Conservation (phyloP, 2,888 invertebrate genomes). For the Micoletzkya japonica region DNA sequence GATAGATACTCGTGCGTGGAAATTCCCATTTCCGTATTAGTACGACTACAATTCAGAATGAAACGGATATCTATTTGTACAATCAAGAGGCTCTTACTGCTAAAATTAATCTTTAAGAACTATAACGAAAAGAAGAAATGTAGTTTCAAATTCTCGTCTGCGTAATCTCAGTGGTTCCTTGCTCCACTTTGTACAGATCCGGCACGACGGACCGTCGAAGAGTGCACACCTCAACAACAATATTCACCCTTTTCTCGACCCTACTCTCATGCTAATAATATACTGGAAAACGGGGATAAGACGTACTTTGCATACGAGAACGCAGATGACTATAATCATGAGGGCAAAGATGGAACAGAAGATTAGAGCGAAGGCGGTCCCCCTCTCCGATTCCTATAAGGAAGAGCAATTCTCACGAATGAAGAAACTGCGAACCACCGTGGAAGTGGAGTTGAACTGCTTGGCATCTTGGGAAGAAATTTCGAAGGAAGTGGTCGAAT, state of each 20-base stretch:
- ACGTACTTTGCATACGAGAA: not conserved
- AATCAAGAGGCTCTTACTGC: too few relatives aligned
- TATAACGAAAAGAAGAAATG: too few relatives aligned
- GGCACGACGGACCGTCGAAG: not conserved
- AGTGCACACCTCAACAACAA: not conserved
- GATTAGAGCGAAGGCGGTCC: not conserved
- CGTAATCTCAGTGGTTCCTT: not conserved
- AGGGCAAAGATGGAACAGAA: conserved; percentile 3
- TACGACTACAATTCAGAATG: too few relatives aligned
- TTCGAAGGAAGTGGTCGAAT: too few relatives aligned
- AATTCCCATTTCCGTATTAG: too few relatives aligned
- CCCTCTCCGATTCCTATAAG: not conserved
- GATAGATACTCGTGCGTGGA: too few relatives aligned
- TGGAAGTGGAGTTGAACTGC: too few relatives aligned
- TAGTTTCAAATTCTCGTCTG: too few relatives aligned
- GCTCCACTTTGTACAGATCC: not conserved
- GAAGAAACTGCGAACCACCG: not conserved
- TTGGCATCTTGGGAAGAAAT: too few relatives aligned
- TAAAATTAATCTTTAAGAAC: too few relatives aligned
- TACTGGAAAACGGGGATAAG: not conserved
- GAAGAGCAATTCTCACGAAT: not conserved
- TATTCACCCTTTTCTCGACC: not conserved
- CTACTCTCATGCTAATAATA: not conserved
- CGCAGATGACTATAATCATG: not conserved
- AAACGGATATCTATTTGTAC: too few relatives aligned